Percentiles rank a stretch among this genome's conserved stretches.
Evolutionary conservation across 2,888 invertebrate genomes (phyloP).

Genomic region (Euplagia quadripunctaria): DNA sequence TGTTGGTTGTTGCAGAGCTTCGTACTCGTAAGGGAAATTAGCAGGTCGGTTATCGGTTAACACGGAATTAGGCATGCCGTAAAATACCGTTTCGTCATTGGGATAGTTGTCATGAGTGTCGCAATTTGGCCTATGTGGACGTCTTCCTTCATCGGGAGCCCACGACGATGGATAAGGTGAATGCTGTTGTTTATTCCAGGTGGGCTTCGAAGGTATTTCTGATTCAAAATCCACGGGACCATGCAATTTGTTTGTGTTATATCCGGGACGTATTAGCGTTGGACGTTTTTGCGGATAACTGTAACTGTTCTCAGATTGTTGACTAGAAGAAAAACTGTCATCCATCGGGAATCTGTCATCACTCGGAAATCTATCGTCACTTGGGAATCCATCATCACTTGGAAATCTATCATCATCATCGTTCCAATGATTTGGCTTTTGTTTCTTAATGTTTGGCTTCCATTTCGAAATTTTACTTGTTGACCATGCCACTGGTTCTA

Average conservation of each 20-base stretch:
- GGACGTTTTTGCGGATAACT: slow-evolving; percentile 76
- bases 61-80: slow-evolving; percentile 78
- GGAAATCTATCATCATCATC: slow-evolving; percentile 68
- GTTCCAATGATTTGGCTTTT: slow-evolving; percentile 81
- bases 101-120: slow-evolving; percentile 72
- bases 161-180: slow-evolving; percentile 70
- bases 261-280: slow-evolving; percentile 70
- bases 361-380: slow-evolving; percentile 51
- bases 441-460: slow-evolving; percentile 89
- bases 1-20: slow-evolving; percentile 75
- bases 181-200: slow-evolving; percentile 75
- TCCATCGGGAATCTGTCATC: slow-evolving; percentile 39
- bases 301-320: slow-evolving; percentile 67
- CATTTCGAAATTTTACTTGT: slow-evolving; percentile 93
- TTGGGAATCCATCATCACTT: slow-evolving; percentile 53
- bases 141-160: slow-evolving; percentile 78
- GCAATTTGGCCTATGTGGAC: slow-evolving; percentile 80
- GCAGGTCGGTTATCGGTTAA: slow-evolving; percentile 84
- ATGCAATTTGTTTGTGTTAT: slow-evolving; percentile 77
- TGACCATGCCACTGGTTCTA: slow-evolving; percentile 93
- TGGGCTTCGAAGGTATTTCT: slow-evolving; percentile 78
- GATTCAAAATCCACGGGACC: slow-evolving; percentile 71
- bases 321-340: slow-evolving; percentile 58
- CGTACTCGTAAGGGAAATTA: slow-evolving; percentile 82
- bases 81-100: slow-evolving; percentile 72